These are phyloP conservation scores for Irena cyanogastra DNA, from an alignment of 2,113 vertebrate species.

Conservation along the genomic window DNA sequence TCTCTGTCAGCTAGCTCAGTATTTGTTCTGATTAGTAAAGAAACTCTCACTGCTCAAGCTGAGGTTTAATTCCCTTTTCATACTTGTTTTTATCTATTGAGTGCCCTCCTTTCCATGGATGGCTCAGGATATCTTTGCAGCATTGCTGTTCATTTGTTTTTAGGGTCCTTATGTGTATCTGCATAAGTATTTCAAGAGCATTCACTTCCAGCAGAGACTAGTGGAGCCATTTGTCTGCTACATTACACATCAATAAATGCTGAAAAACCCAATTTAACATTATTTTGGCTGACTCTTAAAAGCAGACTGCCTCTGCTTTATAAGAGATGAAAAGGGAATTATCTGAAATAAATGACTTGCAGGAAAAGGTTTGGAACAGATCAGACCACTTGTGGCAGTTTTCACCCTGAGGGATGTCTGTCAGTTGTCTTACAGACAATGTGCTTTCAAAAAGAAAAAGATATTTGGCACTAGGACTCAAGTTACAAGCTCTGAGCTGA, in stretches of 20 bases:
- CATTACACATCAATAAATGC: background rate
- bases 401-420: background rate
- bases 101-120: background rate
- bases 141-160: background rate
- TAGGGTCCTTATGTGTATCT: background rate
- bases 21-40: background rate
- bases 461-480: background rate
- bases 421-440: background rate
- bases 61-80: background rate
- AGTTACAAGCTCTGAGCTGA: background rate
- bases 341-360: background rate
- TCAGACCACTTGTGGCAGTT: background rate
- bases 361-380: constrained; percentile 18
- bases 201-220: background rate
- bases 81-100: background rate
- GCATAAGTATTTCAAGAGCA: background rate
- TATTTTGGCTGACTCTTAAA: constrained; percentile 10
- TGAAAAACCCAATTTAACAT: background rate
- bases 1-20: background rate
- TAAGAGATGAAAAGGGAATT: background rate
- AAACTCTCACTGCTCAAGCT: background rate
- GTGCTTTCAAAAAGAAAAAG: background rate
- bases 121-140: background rate
- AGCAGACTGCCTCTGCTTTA: background rate
- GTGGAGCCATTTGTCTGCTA: background rate